Evolutionary conservation across 2,113 vertebrate species (phyloP).

Genomic region (Podarcis cretensis): DNA sequence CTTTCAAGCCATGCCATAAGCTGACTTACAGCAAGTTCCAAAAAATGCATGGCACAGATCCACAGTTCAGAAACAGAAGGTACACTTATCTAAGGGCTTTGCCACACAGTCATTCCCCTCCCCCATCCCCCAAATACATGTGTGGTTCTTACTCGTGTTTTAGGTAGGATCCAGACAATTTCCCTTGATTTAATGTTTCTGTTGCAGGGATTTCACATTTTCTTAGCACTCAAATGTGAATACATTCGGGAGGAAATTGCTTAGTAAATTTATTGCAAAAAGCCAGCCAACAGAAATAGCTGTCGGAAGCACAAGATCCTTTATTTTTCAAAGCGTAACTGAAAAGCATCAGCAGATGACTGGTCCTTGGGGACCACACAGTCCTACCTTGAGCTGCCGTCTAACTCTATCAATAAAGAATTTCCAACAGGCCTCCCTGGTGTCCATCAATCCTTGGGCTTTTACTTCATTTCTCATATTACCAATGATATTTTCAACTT

Average conservation of each 20-base stretch:
- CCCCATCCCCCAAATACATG: neutral
- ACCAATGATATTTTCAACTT: constrained; percentile 89
- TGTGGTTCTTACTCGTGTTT: neutral
- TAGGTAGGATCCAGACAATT: neutral
- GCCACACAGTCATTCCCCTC: neutral
- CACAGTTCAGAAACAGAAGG: neutral
- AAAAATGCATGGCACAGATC: neutral
- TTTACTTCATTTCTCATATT: constrained; percentile 87
- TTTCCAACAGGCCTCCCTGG: constrained; percentile 92
- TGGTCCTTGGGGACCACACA: neutral
- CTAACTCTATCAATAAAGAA: constrained; percentile 92
- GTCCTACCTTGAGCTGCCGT: constrained; percentile 88
- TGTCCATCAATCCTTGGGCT: constrained; percentile 84
- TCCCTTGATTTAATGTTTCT: neutral
- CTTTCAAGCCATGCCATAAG: neutral
- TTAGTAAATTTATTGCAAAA: neutral
- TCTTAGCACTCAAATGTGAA: neutral
- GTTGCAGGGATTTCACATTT: neutral
- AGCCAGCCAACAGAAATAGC: neutral
- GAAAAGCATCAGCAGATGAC: accelerated
- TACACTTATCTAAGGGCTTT: neutral
- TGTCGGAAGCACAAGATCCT: neutral
- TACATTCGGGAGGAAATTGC: neutral
- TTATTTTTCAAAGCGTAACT: neutral
- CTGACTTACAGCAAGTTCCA: neutral